phyloP scores from a whole-genome alignment of 2,113 vertebrate genomes.

The Cephalopholis sonnerati region DNA sequence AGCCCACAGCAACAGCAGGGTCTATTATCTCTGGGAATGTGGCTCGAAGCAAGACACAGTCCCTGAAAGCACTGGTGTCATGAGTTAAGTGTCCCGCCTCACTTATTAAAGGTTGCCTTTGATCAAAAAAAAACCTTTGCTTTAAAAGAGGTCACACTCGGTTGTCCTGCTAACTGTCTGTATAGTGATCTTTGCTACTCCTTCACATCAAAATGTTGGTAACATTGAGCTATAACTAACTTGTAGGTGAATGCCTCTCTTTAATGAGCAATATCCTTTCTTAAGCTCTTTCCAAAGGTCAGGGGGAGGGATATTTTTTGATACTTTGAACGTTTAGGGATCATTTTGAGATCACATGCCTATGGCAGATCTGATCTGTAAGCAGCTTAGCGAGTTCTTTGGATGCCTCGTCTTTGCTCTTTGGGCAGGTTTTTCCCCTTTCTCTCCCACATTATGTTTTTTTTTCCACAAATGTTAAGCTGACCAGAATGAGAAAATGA shows the following conservation, averaged over 20 bases:
- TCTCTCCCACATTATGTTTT: conserved; percentile 57
- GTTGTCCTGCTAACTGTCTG: neutral
- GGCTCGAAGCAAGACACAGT: neutral
- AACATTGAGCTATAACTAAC: conserved; percentile 56
- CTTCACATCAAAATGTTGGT: conserved; percentile 39
- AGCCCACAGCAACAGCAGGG: neutral
- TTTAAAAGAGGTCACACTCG: conserved; percentile 7
- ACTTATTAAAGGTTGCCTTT: neutral
- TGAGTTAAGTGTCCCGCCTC: conserved; percentile 5
- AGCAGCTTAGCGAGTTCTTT: conserved; percentile 87
- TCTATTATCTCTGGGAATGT: conserved; percentile 6
- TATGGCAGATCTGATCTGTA: conserved; percentile 81
- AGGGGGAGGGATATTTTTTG: conserved; percentile 79
- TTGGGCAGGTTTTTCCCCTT: conserved; percentile 60
- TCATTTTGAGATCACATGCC: conserved; percentile 86
- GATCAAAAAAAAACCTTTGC: conserved; percentile 3
- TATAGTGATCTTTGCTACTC: conserved; percentile 10
- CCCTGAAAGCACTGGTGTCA: neutral
- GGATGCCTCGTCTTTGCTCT: conserved; percentile 82
- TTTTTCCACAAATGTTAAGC: conserved; percentile 48
- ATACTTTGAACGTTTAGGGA: conserved; percentile 83
- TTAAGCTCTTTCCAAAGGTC: conserved; percentile 80
- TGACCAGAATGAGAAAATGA: conserved; percentile 58
- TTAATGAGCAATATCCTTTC: conserved; percentile 78
- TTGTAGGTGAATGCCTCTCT: conserved; percentile 67